These are phyloP conservation scores for Calephelis nemesis DNA, from an alignment of 1,140 invertebrate species.

Conservation along the genomic window DNA sequence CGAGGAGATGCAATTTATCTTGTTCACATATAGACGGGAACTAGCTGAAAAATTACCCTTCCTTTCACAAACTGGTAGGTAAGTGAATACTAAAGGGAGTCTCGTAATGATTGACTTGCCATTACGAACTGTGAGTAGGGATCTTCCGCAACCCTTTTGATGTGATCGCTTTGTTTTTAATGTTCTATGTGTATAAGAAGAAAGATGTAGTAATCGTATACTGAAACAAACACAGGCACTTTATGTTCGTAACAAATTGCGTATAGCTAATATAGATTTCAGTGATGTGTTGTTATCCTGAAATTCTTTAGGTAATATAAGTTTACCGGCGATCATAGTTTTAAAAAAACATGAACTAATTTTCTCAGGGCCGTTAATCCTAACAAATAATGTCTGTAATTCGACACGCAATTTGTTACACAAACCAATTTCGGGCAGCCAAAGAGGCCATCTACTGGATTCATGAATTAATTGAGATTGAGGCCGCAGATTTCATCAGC, in stretches of 20 bases:
- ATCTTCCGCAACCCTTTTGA: background rate
- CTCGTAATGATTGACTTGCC: background rate
- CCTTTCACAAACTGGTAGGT: conserved; percentile 16
- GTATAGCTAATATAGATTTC: no score
- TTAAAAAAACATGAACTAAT: background rate
- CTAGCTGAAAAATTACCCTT: background rate
- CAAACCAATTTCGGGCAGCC: background rate
- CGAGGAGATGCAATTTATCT: background rate
- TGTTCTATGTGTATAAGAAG: no score
- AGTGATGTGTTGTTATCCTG: no score
- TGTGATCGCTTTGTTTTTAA: background rate
- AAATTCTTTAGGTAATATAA: no score
- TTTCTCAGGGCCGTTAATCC: background rate
- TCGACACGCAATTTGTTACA: conserved; percentile 3
- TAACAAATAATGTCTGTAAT: conserved; percentile 10
- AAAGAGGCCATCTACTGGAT: no score
- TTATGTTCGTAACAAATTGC: no score
- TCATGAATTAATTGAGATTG: no score
- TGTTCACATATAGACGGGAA: no score
- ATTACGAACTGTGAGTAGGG: background rate
- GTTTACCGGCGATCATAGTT: no score
- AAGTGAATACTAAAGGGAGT: conserved; percentile 9
- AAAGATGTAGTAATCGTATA: no score
- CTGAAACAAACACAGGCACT: no score
- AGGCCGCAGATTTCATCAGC: conserved; percentile 6